phyloP scores from a whole-genome alignment of 2,888 invertebrate genomes.

The Microplitis deprimator region DNA sequence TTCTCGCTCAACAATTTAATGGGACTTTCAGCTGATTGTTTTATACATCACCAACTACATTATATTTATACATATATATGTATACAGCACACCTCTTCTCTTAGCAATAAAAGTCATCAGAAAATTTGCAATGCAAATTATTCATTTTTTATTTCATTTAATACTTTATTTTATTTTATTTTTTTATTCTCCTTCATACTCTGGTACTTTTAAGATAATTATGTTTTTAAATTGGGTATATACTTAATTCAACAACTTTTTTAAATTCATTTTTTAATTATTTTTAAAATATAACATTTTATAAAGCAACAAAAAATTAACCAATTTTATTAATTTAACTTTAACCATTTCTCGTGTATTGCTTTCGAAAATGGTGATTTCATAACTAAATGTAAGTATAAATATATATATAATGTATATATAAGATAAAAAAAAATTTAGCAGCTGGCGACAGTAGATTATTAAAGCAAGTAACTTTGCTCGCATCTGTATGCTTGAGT shows the following conservation, averaged over 20 bases:
- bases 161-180: slow-evolving; percentile 12
- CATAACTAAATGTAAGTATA: neutral
- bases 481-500: slow-evolving; percentile 28
- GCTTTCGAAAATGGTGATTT: neutral
- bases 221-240: neutral
- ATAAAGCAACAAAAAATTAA: too few relatives aligned
- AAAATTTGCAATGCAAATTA: slow-evolving; percentile 17
- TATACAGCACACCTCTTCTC: neutral
- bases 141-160: slow-evolving; percentile 9
- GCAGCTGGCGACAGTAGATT: slow-evolving; percentile 32
- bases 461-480: slow-evolving; percentile 26
- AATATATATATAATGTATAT: too few relatives aligned
- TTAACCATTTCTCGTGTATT: slow-evolving; percentile 1
- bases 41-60: slow-evolving; percentile 20
- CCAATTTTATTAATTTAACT: too few relatives aligned
- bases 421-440: slow-evolving; percentile 11
- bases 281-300: neutral
- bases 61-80: neutral
- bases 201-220: neutral
- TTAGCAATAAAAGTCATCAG: slow-evolving; percentile 16
- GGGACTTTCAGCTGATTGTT: slow-evolving; percentile 37
- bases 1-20: slow-evolving; percentile 30
- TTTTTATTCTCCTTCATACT: neutral
- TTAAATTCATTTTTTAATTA: neutral
- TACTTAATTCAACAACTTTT: neutral